Percentiles rank a stretch among this genome's conserved stretches.
These are phyloP conservation scores for Smithornis capensis DNA, from an alignment of 2,113 vertebrate species.

Conservation along the genomic window DNA sequence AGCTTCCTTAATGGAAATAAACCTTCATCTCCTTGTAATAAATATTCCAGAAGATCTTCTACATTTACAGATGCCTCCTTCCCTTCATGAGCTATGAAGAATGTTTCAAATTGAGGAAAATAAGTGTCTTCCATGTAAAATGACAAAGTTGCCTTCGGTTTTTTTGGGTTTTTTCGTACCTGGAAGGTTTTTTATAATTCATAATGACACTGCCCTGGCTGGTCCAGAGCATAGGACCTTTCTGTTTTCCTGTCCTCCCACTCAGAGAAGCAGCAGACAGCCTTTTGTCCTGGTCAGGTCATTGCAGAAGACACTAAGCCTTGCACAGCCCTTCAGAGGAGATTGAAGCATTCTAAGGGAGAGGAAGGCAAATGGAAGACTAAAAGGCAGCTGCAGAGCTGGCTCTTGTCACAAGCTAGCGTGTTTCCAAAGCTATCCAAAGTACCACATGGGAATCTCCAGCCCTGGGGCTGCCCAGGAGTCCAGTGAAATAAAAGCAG, in stretches of 20 bases:
- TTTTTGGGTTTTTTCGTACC: neutral
- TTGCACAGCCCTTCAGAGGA: neutral
- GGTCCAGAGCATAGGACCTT: neutral
- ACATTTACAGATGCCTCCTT: neutral
- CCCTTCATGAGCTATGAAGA: neutral
- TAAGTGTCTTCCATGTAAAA: neutral
- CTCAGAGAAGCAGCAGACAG: neutral
- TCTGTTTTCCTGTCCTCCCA: neutral
- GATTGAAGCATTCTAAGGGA: neutral
- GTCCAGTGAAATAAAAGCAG: neutral
- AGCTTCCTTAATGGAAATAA: too few species aligned
- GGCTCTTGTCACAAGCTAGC: neutral
- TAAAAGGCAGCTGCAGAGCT: neutral
- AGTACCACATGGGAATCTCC: neutral
- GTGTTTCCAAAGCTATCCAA: neutral
- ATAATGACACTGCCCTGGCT: neutral
- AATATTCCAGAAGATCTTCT: too few species aligned
- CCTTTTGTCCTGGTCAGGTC: neutral
- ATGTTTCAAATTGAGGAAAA: neutral
- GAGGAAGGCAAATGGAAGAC: neutral
- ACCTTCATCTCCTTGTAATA: too few species aligned
- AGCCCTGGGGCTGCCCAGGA: neutral
- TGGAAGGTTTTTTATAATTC: neutral
- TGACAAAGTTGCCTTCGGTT: rapidly evolving
- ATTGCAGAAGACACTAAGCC: neutral